Base-by-base conservation (phyloP, 2,888 invertebrate genomes). In the Lochmaea crataegi region DNA sequence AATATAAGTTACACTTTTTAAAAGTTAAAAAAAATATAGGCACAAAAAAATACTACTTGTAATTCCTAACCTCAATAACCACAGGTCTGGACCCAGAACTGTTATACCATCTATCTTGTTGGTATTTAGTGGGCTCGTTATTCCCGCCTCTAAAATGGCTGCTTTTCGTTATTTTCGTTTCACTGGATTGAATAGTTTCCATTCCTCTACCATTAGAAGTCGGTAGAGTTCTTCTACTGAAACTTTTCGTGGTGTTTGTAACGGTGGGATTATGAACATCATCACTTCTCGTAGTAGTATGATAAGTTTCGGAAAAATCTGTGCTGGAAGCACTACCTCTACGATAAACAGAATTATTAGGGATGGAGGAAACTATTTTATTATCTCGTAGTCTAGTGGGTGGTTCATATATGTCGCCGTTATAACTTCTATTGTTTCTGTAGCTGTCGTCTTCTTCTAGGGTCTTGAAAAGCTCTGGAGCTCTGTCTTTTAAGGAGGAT, bases 381-480 rank as follows among this genome's bases (percentile, higher is more conserved):
- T 72, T 82, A 56, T 86, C 85, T 61, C 84, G 78, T 6, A 89
- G 83, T 75, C 87, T 83, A 3, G 87, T 87, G 2, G 87, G 87
- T 4, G 86, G 85, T 76, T 87, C 86, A 86, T 85, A 86, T 48
- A 87, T 86, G 73, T 87, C 85, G 9, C 84, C 84, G 75, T 86
- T 85, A 75, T 84, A 84, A 45, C 77, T 81, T 48, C 78, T 80
- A 51, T 75, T 88, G 71, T 81, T 85, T 71, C 85, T 86, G 71
- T 73, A 79, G 68, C 78, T 77, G 72, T 91, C 90, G 68, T 81
- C 81, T 63, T 92, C 92, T 82, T 93, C 92, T 16, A 93, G 85
- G 12, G 92, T 92, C 82, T 91, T 91, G 85, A 91, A 93, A 42
- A 93, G 86, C 82, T 94, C 93, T 5, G 94, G 93, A 0, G 93